phyloP scores from a whole-genome alignment of 2,113 vertebrate genomes.

The Paratilapia polleni region DNA sequence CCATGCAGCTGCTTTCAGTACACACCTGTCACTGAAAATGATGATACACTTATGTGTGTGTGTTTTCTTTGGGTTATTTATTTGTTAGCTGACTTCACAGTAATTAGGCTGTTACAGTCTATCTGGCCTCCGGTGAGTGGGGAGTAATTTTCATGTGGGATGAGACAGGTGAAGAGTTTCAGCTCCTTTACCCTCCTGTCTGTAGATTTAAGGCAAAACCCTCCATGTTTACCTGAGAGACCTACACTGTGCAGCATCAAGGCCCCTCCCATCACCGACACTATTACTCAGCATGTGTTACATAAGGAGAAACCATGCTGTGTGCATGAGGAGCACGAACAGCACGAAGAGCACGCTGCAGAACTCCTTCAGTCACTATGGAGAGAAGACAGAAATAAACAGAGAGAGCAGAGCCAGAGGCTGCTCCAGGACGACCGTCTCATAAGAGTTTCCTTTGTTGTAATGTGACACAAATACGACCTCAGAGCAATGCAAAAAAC shows the following conservation, averaged over 20 bases:
- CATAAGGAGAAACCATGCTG: background rate
- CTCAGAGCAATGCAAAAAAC: background rate
- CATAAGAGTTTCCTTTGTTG: background rate
- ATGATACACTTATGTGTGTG: background rate
- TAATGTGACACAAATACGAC: background rate
- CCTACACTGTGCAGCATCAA: background rate
- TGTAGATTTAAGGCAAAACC: constrained; percentile 22
- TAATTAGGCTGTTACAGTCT: background rate
- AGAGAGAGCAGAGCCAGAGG: background rate
- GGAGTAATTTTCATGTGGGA: background rate
- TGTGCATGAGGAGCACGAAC: background rate
- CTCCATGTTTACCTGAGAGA: background rate
- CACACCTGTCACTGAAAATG: background rate
- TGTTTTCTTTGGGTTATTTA: background rate
- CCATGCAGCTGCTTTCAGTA: background rate
- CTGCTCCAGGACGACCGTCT: background rate
- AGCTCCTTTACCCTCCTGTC: background rate
- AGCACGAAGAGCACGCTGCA: background rate
- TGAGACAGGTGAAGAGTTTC: background rate
- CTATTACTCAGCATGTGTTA: constrained; percentile 27
- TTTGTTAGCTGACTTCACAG: background rate
- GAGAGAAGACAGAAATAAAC: background rate
- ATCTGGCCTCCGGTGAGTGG: background rate
- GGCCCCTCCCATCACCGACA: background rate
- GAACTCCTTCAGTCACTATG: background rate